phyloP scores from a whole-genome alignment of 2,113 vertebrate species.

The Macrotus californicus region DNA sequence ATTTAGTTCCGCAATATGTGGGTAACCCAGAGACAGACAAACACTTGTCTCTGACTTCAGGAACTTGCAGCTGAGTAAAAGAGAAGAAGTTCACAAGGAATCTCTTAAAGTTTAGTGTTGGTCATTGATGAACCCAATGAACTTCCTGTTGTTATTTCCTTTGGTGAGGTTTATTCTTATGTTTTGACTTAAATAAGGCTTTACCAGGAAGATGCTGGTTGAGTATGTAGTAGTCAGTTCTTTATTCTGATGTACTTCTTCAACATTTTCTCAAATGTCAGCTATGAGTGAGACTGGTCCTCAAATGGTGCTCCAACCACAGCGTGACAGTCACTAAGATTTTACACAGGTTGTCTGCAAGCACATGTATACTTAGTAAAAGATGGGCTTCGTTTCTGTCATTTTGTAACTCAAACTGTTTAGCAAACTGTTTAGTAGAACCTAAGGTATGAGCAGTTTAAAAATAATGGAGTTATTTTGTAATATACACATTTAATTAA shows the following conservation, averaged over 20 bases:
- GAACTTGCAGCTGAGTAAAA: neutral
- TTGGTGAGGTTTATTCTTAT: neutral
- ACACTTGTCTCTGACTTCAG: neutral
- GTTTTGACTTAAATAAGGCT: neutral
- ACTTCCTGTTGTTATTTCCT: neutral
- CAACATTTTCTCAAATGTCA: neutral
- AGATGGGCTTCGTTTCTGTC: neutral
- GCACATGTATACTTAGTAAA: neutral
- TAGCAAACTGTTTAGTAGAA: neutral
- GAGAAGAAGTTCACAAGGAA: neutral
- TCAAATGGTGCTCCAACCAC: neutral
- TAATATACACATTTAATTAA: neutral
- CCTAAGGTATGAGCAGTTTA: neutral
- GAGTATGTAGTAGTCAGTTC: neutral
- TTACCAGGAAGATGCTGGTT: neutral
- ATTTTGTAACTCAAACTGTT: neutral
- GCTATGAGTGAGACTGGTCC: neutral
- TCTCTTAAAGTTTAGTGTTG: neutral
- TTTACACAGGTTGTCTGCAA: neutral
- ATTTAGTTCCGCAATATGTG: neutral
- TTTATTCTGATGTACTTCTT: neutral
- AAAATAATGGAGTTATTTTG: neutral
- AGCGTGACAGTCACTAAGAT: neutral
- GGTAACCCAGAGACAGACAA: neutral
- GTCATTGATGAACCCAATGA: neutral